Evolutionary conservation across 2,113 vertebrate species (phyloP).

Genomic region (Capreolus pygargus): DNA sequence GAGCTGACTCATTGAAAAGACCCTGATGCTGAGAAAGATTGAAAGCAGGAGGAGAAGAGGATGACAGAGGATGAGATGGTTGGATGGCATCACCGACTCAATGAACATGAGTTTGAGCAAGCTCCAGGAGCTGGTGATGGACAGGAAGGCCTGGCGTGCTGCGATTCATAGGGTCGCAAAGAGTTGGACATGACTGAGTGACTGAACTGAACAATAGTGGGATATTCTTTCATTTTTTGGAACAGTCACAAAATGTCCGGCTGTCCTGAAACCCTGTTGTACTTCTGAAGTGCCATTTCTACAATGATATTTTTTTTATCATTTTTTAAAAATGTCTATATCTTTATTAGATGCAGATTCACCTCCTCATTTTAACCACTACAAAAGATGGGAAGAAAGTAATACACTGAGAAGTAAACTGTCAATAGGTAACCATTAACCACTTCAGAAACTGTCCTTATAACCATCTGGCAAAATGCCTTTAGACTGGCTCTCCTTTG

Average conservation of each 20-base stretch:
- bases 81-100: background rate
- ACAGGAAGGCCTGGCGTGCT: background rate
- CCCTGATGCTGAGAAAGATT: background rate
- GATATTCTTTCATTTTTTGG: background rate
- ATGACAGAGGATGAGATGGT: background rate
- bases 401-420: background rate
- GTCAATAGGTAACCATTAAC: background rate
- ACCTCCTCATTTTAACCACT: background rate
- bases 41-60: background rate
- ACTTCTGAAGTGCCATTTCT: background rate
- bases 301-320: too few species aligned
- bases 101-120: background rate
- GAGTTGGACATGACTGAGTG: rapidly evolving
- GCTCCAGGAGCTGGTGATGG: background rate
- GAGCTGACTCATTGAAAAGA: background rate
- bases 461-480: background rate
- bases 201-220: background rate
- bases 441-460: background rate
- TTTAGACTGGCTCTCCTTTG: background rate
- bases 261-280: background rate
- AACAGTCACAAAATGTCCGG: background rate
- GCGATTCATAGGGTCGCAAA: rapidly evolving
- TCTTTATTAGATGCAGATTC: background rate
- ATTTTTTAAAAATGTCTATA: background rate
- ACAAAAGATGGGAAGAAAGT: rapidly evolving